These are phyloP conservation scores for Coregonus sp. DNA, from an alignment of 2,797 vertebrate species.

Conservation along the genomic window DNA sequence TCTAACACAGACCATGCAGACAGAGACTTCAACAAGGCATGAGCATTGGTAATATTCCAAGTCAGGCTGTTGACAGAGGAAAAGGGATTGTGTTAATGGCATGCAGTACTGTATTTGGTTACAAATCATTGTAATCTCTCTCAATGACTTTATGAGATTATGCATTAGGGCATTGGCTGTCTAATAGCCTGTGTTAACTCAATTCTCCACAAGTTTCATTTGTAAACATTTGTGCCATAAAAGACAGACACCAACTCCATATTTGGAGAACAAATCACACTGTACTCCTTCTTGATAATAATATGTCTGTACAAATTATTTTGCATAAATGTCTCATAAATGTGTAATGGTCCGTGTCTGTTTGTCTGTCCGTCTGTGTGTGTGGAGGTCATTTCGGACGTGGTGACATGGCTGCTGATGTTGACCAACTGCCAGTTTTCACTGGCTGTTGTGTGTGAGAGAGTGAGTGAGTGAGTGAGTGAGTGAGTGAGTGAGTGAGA, in stretches of 20 bases:
- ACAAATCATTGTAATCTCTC: background rate
- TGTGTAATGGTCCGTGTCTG: background rate
- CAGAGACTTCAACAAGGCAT: conserved; percentile 12
- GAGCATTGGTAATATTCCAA: background rate
- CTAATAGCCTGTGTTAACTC: background rate
- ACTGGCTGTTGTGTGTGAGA: background rate
- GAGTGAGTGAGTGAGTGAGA: conserved; percentile 8
- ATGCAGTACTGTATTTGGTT: background rate
- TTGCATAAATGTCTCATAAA: background rate
- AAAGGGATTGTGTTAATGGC: background rate
- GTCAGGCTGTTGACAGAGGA: background rate
- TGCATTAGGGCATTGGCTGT: background rate
- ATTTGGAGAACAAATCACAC: background rate
- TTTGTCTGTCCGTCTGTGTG: conserved; percentile 12
- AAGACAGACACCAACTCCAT: background rate
- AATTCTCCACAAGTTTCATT: background rate
- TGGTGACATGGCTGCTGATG: conserved; percentile 4
- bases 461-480: conserved; percentile 1
- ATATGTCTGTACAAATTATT: background rate
- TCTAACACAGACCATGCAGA: conserved; percentile 24
- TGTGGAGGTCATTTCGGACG: conserved; percentile 54
- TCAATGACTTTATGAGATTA: background rate
- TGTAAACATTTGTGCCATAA: background rate
- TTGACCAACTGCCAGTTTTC: conserved; percentile 55
- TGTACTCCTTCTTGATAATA: background rate